Evolutionary conservation across 1,140 invertebrate genomes (phyloP).

Genomic region (Platyscapa corneri): DNA sequence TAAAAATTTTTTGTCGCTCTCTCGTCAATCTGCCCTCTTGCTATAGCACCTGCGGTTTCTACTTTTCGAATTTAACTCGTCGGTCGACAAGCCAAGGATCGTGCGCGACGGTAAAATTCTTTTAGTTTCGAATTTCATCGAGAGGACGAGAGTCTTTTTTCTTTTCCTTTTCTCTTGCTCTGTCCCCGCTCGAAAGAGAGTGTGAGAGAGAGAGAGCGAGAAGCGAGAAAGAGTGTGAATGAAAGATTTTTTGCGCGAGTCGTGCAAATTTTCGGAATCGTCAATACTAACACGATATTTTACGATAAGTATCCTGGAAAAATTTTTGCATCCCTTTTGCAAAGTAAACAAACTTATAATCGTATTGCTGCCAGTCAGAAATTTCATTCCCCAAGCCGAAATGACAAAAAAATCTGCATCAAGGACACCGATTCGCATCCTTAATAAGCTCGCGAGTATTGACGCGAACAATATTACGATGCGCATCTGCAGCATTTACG

Average conservation of each 20-base stretch:
- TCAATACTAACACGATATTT: background rate
- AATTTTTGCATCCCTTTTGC: no score
- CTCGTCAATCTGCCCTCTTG: background rate
- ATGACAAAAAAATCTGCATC: no score
- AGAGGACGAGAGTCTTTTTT: constrained; percentile 16
- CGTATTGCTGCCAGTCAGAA: no score
- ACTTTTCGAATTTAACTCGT: constrained; percentile 47
- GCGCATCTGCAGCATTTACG: no score
- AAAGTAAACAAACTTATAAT: no score
- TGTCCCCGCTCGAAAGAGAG: background rate
- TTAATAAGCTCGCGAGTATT: no score
- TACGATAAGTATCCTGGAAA: background rate
- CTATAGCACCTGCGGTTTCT: constrained; percentile 45
- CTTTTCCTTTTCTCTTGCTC: background rate
- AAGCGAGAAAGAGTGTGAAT: background rate
- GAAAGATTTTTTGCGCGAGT: background rate
- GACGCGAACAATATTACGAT: no score
- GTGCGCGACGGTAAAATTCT: constrained; percentile 48
- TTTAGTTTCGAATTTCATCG: constrained; percentile 51
- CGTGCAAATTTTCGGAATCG: background rate
- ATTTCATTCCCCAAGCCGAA: no score
- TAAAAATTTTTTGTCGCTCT: constrained; percentile 39
- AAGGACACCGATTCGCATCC: no score
- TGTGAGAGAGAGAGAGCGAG: background rate
- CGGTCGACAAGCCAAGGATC: constrained; percentile 21